phyloP scores from a whole-genome alignment of 1,140 invertebrate genomes.

The Carposina sasakii region DNA sequence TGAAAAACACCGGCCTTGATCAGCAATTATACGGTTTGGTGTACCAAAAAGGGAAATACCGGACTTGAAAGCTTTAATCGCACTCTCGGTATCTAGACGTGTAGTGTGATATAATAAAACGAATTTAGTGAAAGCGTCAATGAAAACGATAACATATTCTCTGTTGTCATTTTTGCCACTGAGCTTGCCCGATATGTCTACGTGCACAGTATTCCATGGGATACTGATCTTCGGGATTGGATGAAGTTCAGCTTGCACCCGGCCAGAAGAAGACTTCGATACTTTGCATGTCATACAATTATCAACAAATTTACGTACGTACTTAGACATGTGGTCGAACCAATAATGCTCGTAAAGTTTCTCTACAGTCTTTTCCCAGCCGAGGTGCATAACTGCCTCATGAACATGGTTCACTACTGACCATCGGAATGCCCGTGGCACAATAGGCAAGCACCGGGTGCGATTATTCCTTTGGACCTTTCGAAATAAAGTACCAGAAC shows the following conservation, averaged over 20 bases:
- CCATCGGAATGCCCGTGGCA: constrained; percentile 3
- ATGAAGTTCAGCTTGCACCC: constrained; percentile 5
- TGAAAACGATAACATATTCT: constrained; percentile 18
- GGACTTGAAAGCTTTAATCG: neutral
- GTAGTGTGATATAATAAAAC: constrained; percentile 20
- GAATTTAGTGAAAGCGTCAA: constrained; percentile 45
- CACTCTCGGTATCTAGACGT: constrained; percentile 6
- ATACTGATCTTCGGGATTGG: neutral
- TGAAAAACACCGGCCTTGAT: constrained; percentile 1
- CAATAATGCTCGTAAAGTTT: constrained; percentile 7
- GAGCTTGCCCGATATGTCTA: constrained; percentile 26
- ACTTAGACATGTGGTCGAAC: constrained; percentile 5
- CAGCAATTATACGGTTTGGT: neutral
- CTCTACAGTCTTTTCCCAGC: constrained; percentile 7
- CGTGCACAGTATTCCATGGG: constrained; percentile 16
- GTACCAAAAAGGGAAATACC: neutral
- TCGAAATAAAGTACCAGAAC: neutral
- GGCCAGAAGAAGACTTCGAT: neutral
- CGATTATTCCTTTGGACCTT: constrained; percentile 2
- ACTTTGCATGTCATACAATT: constrained; percentile 7
- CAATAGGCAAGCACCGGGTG: neutral
- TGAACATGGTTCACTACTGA: constrained; percentile 2
- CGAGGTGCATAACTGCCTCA: neutral
- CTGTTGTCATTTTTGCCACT: constrained; percentile 9
- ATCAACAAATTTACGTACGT: constrained; percentile 2